Evolutionary conservation across 2,888 invertebrate species (phyloP).

Genomic region (Sphecodes monilicornis): DNA sequence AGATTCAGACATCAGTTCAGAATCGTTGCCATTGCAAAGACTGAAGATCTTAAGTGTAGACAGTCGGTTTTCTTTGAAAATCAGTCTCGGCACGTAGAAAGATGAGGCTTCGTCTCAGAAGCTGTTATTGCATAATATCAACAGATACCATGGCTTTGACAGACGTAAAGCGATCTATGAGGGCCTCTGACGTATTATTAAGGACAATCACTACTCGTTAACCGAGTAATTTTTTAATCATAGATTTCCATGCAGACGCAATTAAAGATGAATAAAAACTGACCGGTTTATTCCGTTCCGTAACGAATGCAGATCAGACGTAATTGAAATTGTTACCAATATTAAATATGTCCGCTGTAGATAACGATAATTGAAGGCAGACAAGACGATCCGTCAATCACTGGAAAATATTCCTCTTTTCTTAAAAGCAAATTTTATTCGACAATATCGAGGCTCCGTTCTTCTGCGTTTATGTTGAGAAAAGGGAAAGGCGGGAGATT

Average conservation of each 20-base stretch:
- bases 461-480: not conserved
- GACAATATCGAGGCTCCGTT: not conserved
- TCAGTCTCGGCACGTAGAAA: not conserved
- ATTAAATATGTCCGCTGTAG: not conserved
- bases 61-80: not conserved
- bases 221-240: conserved; percentile 8
- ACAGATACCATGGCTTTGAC: not conserved
- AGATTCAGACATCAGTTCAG: too few relatives aligned
- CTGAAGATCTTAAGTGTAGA: too few relatives aligned
- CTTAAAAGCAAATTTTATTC: not conserved
- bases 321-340: not conserved
- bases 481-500: not conserved
- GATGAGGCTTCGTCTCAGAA: not conserved
- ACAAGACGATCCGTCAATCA: too few relatives aligned
- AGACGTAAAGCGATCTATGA: conserved; percentile 2
- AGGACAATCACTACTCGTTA: conserved; percentile 12
- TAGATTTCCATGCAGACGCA: not conserved
- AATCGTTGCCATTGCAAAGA: not conserved
- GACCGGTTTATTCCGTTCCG: not conserved
- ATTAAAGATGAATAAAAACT: conserved; percentile 14
- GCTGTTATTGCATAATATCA: not conserved
- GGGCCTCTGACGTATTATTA: conserved; percentile 8
- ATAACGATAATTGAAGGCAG: not conserved
- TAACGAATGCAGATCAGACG: not conserved
- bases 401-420: not conserved